phyloP scores from a whole-genome alignment of 2,797 vertebrate genomes.

The Bothrops alternatus region DNA sequence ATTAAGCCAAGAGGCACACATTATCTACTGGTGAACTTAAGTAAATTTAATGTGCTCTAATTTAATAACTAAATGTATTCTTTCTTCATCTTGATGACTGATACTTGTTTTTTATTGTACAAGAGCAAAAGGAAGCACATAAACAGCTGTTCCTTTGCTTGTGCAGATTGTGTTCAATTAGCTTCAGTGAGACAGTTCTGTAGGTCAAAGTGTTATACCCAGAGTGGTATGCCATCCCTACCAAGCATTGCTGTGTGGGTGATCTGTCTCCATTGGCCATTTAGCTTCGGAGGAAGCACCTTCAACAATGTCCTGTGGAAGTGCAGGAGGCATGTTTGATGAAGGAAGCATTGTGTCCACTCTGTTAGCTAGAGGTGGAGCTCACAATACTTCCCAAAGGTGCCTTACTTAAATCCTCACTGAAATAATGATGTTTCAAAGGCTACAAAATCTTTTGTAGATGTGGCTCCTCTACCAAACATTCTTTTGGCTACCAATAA shows the following conservation, averaged over 20 bases:
- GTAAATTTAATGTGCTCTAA: constrained; percentile 76
- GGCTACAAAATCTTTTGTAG: not conserved
- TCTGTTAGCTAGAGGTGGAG: not conserved
- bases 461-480: not conserved
- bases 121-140: constrained; percentile 59
- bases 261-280: not conserved
- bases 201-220: not conserved
- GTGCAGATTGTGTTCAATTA: not conserved
- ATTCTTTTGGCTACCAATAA: constrained; percentile 49
- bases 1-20: constrained; percentile 70
- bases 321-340: not conserved
- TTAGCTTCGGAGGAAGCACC: not conserved
- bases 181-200: not conserved
- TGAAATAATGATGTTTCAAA: not conserved
- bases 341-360: not conserved
- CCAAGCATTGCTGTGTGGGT: not conserved
- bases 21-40: constrained; percentile 73
- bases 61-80: constrained; percentile 76
- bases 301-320: not conserved
- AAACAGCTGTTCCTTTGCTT: constrained; percentile 47
- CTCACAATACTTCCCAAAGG: not conserved
- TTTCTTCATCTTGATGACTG: constrained; percentile 68
- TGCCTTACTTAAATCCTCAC: not conserved
- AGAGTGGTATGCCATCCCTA: not conserved
- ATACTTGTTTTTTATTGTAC: constrained; percentile 63